Evolutionary conservation across 2,888 invertebrate genomes (phyloP), one percentile per base, ranked within the genome.

Genomic region (Chymomyza amoena): DNA sequence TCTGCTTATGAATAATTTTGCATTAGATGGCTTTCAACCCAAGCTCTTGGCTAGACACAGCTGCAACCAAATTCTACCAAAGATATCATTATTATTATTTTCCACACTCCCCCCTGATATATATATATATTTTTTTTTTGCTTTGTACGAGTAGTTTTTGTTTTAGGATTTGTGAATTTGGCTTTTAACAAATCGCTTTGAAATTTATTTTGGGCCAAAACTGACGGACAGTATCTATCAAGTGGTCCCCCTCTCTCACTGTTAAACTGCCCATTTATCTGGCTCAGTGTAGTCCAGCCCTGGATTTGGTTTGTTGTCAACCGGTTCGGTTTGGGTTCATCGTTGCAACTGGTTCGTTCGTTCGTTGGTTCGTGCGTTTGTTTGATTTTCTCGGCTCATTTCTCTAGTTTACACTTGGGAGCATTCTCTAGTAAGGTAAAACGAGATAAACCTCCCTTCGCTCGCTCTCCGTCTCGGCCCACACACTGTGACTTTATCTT

Each of bases 121-220:
- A n/a, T n/a, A n/a, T n/a, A n/a, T n/a, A n/a, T n/a, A n/a, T n/a
- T n/a, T 68, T 56, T 56, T 70, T 32, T 75, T 71, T 68, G n/a
- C n/a, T 64, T 6, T 45, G 63, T 45, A 20, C 20, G 20, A 20
- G 20, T 20, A 63, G 52, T 57, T 65, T 54, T 45, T 45, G 52
- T 20, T 36, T 54, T 16, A 66, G 68, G 61, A 70, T 65, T 64
- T 28, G 39, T 36, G 63, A 28, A 57, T 45, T 57, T 18, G 15
- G 64, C 62, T 64, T 80, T 82, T 82, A 83, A 82, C 84, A 85
- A 82, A 82, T 82, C 72, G 81, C 84, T 70, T 81, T 79, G 81
- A 79, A 81, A 81, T 81, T 81, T 83, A 77, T 81, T 81, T 36
- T 60, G 6, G 20, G 32, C 57, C 15, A 54, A 7, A 16, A 36